These are phyloP conservation scores for human (Homo sapiens) DNA, from an alignment of 2,113 vertebrate genomes.

Conservation along the genomic window DNA sequence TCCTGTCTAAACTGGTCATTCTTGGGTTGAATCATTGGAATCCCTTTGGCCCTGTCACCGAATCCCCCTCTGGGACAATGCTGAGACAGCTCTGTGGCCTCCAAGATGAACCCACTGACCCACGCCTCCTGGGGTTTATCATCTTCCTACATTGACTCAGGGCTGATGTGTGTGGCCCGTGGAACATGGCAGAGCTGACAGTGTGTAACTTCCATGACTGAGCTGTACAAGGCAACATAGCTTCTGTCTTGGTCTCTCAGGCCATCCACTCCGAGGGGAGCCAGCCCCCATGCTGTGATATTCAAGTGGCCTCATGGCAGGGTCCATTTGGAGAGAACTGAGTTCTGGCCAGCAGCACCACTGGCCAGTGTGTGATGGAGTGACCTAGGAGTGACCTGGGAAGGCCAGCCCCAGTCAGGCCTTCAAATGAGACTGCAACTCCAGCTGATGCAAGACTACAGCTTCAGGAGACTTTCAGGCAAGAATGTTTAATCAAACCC, in stretches of 20 bases:
- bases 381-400: not conserved
- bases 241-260: not conserved
- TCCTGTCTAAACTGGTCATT: not conserved
- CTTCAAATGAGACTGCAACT: not conserved
- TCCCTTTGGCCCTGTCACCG: not conserved
- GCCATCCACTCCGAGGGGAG: no score
- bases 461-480: not conserved
- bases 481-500: not conserved
- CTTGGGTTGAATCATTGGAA: not conserved
- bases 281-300: not conserved
- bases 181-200: not conserved
- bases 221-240: not conserved
- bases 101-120: not conserved
- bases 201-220: not conserved
- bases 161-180: rapidly evolving
- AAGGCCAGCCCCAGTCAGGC: not conserved
- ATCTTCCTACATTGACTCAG: not conserved
- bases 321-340: not conserved
- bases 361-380: not conserved
- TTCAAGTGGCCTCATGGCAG: not conserved
- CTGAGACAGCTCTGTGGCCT: not conserved
- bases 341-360: not conserved
- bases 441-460: not conserved
- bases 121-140: not conserved
- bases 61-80: no score